Evolutionary conservation across 2,888 invertebrate species (phyloP).

Genomic region (Polyploca ridens): DNA sequence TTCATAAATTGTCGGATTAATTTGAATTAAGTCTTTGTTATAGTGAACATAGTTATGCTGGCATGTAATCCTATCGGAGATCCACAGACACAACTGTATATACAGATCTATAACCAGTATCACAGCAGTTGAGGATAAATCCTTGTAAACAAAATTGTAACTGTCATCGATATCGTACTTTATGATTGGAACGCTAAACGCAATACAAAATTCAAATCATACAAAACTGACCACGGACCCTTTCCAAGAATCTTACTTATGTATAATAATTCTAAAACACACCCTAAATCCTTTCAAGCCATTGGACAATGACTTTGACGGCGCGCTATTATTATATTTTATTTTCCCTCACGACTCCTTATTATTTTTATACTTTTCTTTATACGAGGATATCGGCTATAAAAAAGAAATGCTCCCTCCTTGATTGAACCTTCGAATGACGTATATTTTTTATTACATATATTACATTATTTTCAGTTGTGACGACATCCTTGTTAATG

Average conservation of each 20-base stretch:
- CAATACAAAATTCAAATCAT: constrained; percentile 69
- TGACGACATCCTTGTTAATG: not conserved
- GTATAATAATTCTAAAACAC: constrained; percentile 53
- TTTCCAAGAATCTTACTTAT: constrained; percentile 51
- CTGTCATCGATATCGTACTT: constrained; percentile 75
- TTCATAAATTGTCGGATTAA: too few relatives aligned
- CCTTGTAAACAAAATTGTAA: constrained; percentile 77
- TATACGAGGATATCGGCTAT: constrained; percentile 74
- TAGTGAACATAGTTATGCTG: too few relatives aligned
- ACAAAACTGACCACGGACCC: constrained; percentile 67
- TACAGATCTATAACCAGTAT: constrained; percentile 26
- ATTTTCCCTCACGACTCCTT: constrained; percentile 72
- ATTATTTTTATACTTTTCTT: constrained; percentile 79
- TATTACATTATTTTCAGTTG: not conserved
- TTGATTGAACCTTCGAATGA: constrained; percentile 71
- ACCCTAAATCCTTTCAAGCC: constrained; percentile 63
- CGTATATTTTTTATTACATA: constrained; percentile 53
- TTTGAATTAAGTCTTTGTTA: too few relatives aligned
- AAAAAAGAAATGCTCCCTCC: constrained; percentile 75
- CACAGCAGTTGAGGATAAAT: constrained; percentile 60
- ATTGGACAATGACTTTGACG: constrained; percentile 65
- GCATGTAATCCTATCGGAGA: not conserved
- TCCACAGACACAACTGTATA: not conserved
- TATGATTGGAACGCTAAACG: constrained; percentile 65
- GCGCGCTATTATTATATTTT: constrained; percentile 73